These are phyloP conservation scores for Masnerella sp. DNA, from an alignment of 2,888 invertebrate genomes.

Conservation along the genomic window DNA sequence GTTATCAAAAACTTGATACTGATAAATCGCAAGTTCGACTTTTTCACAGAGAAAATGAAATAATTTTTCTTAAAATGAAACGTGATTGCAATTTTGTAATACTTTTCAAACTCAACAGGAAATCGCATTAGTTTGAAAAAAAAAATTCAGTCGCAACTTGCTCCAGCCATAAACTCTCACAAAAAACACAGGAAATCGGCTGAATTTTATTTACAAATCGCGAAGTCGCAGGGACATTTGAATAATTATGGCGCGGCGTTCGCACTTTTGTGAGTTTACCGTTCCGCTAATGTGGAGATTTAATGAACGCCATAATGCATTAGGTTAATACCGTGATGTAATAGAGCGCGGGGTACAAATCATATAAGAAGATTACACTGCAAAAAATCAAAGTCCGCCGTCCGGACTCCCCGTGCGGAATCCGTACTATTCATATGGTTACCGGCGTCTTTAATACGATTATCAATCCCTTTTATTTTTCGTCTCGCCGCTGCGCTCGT, in stretches of 20 bases:
- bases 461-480: constrained; percentile 44
- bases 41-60: no score
- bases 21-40: no score
- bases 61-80: no score
- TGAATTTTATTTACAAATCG: constrained; percentile 50
- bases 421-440: constrained; percentile 42
- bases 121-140: no score
- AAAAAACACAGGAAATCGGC: no score
- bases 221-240: constrained; percentile 28
- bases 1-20: no score
- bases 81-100: no score
- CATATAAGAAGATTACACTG: constrained; percentile 67
- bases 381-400: constrained; percentile 63
- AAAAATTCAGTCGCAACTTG: no score
- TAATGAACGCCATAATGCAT: constrained; percentile 43
- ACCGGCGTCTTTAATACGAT: constrained; percentile 47
- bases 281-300: constrained; percentile 19
- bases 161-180: no score
- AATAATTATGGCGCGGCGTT: constrained; percentile 26
- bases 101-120: no score
- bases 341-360: constrained; percentile 61
- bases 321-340: constrained; percentile 44
- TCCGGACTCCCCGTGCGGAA: constrained; percentile 37
- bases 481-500: constrained; percentile 2
- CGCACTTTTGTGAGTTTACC: constrained; percentile 26